Evolutionary conservation across 2,797 vertebrate species (phyloP).

Genomic region (Macropus fuliginosus): DNA sequence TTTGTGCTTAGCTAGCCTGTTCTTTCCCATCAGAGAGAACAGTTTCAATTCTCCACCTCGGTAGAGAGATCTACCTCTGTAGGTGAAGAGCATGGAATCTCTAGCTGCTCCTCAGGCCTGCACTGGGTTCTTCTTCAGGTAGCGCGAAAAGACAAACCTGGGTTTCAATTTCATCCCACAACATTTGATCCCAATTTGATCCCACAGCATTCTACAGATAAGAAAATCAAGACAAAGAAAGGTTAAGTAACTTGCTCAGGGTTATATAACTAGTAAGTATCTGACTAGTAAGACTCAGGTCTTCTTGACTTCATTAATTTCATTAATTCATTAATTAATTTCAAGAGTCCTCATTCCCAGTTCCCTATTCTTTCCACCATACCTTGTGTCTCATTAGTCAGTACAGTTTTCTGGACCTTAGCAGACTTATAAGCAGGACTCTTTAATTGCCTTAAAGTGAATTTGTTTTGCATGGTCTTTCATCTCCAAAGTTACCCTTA

Average conservation of each 20-base stretch:
- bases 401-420: neutral
- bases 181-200: neutral
- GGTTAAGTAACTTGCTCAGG: neutral
- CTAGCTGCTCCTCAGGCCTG: neutral
- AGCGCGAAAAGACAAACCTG: neutral
- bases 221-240: neutral
- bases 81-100: neutral
- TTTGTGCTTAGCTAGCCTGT: too few relatives aligned
- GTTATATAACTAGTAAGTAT: neutral
- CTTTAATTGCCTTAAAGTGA: neutral
- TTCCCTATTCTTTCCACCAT: neutral
- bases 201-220: neutral
- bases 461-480: neutral
- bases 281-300: neutral
- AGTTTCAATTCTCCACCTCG: neutral
- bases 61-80: neutral
- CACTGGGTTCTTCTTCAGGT: neutral
- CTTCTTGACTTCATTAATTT: neutral
- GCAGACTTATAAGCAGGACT: neutral
- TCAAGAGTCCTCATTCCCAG: neutral
- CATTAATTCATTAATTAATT: neutral
- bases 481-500: neutral
- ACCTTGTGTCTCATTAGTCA: neutral
- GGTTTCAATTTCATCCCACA: neutral
- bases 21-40: neutral